phyloP scores from a whole-genome alignment of 1,140 invertebrate genomes.

The Monomorium pharaonis region DNA sequence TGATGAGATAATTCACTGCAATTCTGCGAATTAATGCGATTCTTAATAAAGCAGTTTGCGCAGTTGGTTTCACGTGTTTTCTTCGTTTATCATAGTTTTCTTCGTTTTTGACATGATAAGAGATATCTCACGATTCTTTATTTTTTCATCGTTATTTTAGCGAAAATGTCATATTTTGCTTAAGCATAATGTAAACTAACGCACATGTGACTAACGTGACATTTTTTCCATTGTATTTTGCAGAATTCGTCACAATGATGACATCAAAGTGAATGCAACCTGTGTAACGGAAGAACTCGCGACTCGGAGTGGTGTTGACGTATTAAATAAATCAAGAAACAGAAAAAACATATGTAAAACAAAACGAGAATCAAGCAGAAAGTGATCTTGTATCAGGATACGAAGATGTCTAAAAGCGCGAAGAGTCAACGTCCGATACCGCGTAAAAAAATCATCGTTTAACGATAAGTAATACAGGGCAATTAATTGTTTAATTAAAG shows the following conservation, averaged over 20 bases:
- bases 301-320: slow-evolving; percentile 85
- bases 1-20: background rate
- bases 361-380: slow-evolving; percentile 74
- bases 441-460: slow-evolving; percentile 72
- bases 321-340: slow-evolving; percentile 81
- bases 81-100: background rate
- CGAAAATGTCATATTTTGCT: background rate
- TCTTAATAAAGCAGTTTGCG: background rate
- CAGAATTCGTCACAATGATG: slow-evolving; percentile 99
- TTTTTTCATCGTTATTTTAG: background rate
- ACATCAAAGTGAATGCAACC: slow-evolving; percentile 95
- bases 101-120: background rate
- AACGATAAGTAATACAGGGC: slow-evolving; percentile 76
- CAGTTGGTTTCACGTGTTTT: background rate
- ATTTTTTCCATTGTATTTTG: slow-evolving; percentile 84
- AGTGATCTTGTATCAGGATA: slow-evolving; percentile 83
- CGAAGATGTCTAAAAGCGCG: slow-evolving; percentile 83
- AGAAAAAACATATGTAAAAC: slow-evolving; percentile 74
- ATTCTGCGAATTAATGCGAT: background rate
- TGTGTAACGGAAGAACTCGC: slow-evolving; percentile 83
- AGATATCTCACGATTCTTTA: background rate
- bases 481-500: slow-evolving; percentile 75
- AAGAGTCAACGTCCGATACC: slow-evolving; percentile 82
- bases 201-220: background rate
- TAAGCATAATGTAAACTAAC: background rate